Percentiles rank a stretch among this genome's conserved stretches.
These are phyloP conservation scores for Albula glossodonta DNA, from an alignment of 2,113 vertebrate genomes.

Conservation along the genomic window DNA sequence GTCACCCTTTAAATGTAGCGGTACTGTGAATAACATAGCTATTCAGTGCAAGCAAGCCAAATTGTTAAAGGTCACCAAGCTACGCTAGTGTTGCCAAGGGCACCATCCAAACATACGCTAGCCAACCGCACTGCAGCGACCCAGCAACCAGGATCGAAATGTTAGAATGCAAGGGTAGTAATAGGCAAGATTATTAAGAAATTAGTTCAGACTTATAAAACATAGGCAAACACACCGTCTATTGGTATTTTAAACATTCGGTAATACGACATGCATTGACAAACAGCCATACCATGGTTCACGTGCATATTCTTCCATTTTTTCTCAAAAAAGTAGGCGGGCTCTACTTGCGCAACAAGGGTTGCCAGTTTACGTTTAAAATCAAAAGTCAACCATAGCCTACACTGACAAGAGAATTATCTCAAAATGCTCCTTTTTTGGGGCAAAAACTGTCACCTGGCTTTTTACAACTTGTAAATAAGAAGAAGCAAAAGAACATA, in stretches of 20 bases:
- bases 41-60: neutral
- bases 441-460: too few relatives aligned
- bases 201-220: too few relatives aligned
- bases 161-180: too few relatives aligned
- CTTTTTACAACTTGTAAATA: too few relatives aligned
- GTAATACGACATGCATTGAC: neutral
- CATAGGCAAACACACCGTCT: too few relatives aligned
- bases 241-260: neutral
- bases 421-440: too few relatives aligned
- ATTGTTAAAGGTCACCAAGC: neutral
- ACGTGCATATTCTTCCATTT: slow-evolving; percentile 95
- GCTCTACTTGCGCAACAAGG: neutral
- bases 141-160: neutral
- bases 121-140: neutral
- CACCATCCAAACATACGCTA: neutral
- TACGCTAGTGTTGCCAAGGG: neutral
- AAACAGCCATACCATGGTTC: slow-evolving; percentile 83
- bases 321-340: slow-evolving; percentile 58
- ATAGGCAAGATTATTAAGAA: too few relatives aligned
- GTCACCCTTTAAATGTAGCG: too few relatives aligned
- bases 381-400: too few relatives aligned
- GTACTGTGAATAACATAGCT: neutral
- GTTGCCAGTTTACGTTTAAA: neutral
- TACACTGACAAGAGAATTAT: too few relatives aligned
- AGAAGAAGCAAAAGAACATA: too few relatives aligned